These are phyloP conservation scores for Mythimna vitellina DNA, from an alignment of 2,888 invertebrate genomes.

Conservation along the genomic window DNA sequence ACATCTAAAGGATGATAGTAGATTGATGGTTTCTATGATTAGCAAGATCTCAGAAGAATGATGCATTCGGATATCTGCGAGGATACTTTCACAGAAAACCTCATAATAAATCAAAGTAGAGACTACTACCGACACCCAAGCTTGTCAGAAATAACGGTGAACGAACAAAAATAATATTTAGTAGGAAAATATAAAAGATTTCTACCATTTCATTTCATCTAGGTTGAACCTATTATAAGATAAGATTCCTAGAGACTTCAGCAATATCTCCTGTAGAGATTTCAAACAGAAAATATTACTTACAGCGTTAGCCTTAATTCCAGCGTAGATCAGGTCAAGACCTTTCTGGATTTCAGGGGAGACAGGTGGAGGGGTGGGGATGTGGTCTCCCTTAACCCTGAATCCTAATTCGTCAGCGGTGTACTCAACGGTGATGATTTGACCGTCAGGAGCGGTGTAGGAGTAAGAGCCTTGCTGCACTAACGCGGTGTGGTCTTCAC, in stretches of 20 bases:
- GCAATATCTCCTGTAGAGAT: too few species aligned
- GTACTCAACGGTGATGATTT: constrained; percentile 94
- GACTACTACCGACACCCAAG: too few species aligned
- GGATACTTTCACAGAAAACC: too few species aligned
- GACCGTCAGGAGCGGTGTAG: constrained; percentile 95
- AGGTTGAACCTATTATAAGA: too few species aligned
- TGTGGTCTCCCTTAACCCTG: constrained; percentile 95
- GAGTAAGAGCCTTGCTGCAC: constrained; percentile 95
- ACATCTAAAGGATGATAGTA: neutral
- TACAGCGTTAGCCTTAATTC: constrained; percentile 92
- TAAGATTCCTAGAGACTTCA: too few species aligned
- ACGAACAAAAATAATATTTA: too few species aligned
- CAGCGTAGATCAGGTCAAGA: constrained; percentile 96
- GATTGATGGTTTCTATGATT: neutral
- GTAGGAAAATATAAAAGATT: too few species aligned
- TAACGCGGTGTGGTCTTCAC: constrained; percentile 92
- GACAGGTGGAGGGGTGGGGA: constrained; percentile 96
- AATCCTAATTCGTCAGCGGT: constrained; percentile 96
- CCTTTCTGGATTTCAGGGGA: constrained; percentile 96
- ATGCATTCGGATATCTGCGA: neutral
- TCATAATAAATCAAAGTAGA: neutral
- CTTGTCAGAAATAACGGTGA: too few species aligned
- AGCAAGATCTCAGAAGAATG: neutral
- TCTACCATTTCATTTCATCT: too few species aligned
- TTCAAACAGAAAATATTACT: constrained; percentile 37